phyloP scores from a whole-genome alignment of 2,797 vertebrate species.

The Sciurus vulgaris region DNA sequence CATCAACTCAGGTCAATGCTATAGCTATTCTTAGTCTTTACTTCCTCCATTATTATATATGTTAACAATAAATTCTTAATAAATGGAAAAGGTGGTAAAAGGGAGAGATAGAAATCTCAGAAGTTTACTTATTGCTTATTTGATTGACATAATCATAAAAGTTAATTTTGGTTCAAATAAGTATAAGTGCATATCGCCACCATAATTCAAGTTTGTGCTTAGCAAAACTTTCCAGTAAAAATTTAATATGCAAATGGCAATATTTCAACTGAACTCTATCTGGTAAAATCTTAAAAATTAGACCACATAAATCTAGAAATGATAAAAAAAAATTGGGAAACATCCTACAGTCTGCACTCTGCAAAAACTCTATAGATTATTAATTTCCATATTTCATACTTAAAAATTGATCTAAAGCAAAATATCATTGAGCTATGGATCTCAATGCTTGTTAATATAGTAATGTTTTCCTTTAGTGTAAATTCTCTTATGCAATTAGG shows the following conservation, averaged over 20 bases:
- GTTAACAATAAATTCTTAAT: not conserved
- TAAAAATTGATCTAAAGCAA: slow-evolving; percentile 52
- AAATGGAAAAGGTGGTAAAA: not conserved
- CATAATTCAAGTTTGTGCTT: slow-evolving; percentile 3
- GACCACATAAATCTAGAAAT: not conserved
- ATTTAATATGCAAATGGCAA: not conserved
- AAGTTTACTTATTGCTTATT: not conserved
- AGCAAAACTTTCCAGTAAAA: slow-evolving; percentile 50
- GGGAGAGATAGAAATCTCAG: not conserved
- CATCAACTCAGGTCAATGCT: not conserved
- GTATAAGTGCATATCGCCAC: not conserved
- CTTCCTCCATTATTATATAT: not conserved
- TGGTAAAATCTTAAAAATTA: slow-evolving; percentile 61
- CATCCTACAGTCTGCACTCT: not conserved
- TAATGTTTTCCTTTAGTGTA: not conserved
- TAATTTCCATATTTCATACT: slow-evolving; percentile 59
- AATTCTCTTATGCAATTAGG: slow-evolving; percentile 18
- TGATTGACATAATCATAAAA: slow-evolving; percentile 18
- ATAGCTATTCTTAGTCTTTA: not conserved
- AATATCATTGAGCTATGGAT: not conserved
- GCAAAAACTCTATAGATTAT: not conserved
- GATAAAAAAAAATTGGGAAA: not conserved
- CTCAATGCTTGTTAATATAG: slow-evolving; percentile 17
- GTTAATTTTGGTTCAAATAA: not conserved
- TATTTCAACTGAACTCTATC: slow-evolving; percentile 4